Conservation (phyloP, 2,797 vertebrate genomes). For the Champsocephalus gunnari region DNA sequence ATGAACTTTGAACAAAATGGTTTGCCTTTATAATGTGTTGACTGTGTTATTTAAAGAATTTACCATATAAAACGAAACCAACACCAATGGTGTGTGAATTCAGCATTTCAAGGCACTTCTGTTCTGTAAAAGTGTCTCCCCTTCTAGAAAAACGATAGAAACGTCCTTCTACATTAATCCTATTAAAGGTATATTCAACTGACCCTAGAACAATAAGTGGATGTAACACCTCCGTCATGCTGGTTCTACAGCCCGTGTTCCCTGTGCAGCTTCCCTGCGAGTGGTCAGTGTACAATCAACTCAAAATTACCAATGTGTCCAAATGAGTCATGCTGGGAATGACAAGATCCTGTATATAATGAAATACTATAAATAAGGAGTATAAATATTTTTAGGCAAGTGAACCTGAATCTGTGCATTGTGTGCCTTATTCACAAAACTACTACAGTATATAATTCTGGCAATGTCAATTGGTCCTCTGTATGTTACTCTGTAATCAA, state of each 20-base stretch:
- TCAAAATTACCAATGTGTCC: constrained; percentile 84
- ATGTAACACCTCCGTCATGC: constrained; percentile 62
- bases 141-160: constrained; percentile 41
- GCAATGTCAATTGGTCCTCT: constrained; percentile 86
- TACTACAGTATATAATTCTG: constrained; percentile 82
- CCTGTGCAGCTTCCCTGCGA: constrained; percentile 63
- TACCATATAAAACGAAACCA: constrained; percentile 57
- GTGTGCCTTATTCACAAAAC: constrained; percentile 98
- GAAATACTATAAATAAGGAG: constrained; percentile 89
- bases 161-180: constrained; percentile 48
- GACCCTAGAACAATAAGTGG: constrained; percentile 60
- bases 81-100: constrained; percentile 56
- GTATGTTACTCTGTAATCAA: constrained; percentile 82
- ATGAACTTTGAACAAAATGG: constrained; percentile 57
- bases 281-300: constrained; percentile 87
- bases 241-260: constrained; percentile 57
- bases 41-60: constrained; percentile 57
- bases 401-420: constrained; percentile 99
- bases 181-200: constrained; percentile 51
- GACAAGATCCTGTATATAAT: constrained; percentile 93
- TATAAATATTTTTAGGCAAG: constrained; percentile 90
- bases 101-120: constrained; percentile 57
- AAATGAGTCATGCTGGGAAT: constrained; percentile 96
- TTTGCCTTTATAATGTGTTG: constrained; percentile 56
- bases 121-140: constrained; percentile 42